These are phyloP conservation scores for Periophthalmodon schlosseri DNA, from an alignment of 2,113 vertebrate genomes.

Conservation along the genomic window DNA sequence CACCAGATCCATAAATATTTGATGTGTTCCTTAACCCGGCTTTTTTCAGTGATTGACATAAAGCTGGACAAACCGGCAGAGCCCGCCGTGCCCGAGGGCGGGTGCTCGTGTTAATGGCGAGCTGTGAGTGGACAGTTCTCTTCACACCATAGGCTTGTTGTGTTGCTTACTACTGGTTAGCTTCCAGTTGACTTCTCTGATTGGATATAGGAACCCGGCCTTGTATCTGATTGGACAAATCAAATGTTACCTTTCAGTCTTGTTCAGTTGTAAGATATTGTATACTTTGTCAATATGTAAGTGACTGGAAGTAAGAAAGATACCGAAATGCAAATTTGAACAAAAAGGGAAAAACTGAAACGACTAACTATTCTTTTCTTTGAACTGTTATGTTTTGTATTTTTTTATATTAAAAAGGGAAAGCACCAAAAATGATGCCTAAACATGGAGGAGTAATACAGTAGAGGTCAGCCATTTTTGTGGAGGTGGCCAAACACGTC, in stretches of 20 bases:
- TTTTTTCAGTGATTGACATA: constrained; percentile 74
- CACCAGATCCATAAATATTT: not conserved
- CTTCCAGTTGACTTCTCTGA: constrained; percentile 76
- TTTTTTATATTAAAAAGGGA: constrained; percentile 79
- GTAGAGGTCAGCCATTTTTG: constrained; percentile 47
- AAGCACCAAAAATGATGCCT: constrained; percentile 77
- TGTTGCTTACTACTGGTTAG: constrained; percentile 78
- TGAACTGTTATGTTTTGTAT: constrained; percentile 80
- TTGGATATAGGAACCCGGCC: constrained; percentile 69
- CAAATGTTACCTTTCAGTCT: constrained; percentile 77
- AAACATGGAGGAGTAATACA: constrained; percentile 55
- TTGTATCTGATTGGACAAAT: constrained; percentile 75
- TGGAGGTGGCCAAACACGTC: constrained; percentile 61
- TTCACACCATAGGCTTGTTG: constrained; percentile 79
- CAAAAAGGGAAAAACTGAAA: constrained; percentile 46
- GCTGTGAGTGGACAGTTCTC: constrained; percentile 64
- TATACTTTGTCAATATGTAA: constrained; percentile 82
- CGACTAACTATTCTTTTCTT: constrained; percentile 64
- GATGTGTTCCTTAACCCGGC: constrained; percentile 45
- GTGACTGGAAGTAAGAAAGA: constrained; percentile 55
- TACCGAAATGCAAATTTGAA: constrained; percentile 48
- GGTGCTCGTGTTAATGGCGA: constrained; percentile 76
- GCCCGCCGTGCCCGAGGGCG: constrained; percentile 70
- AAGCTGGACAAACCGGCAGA: constrained; percentile 77
- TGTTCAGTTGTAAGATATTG: constrained; percentile 81